These are phyloP conservation scores for Papilio machaon DNA, from an alignment of 1,140 invertebrate species.

Conservation along the genomic window DNA sequence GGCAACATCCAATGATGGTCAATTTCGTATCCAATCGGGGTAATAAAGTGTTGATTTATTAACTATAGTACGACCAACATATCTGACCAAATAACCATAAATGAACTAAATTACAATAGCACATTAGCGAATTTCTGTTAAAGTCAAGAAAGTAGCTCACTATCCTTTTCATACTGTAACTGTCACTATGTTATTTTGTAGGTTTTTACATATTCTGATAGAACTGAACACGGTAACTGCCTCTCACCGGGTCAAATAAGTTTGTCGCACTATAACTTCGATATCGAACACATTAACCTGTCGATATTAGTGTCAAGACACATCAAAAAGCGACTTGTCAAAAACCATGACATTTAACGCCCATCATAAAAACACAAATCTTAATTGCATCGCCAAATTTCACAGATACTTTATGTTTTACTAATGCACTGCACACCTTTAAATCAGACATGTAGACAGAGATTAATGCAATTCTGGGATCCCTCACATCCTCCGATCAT, in stretches of 20 bases:
- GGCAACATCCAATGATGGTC: slow-evolving; percentile 25
- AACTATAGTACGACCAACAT: not conserved
- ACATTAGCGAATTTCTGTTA: not conserved
- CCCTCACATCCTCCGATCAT: too few species aligned
- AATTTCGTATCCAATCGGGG: slow-evolving; percentile 18
- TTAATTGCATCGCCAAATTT: slow-evolving; percentile 22
- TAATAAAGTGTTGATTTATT: slow-evolving; percentile 33
- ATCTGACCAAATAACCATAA: not conserved
- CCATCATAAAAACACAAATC: slow-evolving; percentile 24
- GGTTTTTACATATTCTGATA: not conserved
- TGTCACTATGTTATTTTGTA: not conserved
- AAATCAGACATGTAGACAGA: too few species aligned
- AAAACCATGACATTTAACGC: slow-evolving; percentile 21
- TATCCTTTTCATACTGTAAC: not conserved
- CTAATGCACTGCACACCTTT: not conserved
- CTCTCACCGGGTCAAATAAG: not conserved
- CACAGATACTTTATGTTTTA: not conserved
- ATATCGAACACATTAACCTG: slow-evolving; percentile 23
- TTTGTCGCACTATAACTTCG: not conserved
- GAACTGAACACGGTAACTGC: not conserved
- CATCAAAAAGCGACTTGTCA: slow-evolving; percentile 23
- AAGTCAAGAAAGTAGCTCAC: not conserved
- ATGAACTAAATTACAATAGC: not conserved
- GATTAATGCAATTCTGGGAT: too few species aligned
- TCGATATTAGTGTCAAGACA: slow-evolving; percentile 29